phyloP scores from a whole-genome alignment of 2,888 invertebrate genomes.

The Slavum lentiscoides region DNA sequence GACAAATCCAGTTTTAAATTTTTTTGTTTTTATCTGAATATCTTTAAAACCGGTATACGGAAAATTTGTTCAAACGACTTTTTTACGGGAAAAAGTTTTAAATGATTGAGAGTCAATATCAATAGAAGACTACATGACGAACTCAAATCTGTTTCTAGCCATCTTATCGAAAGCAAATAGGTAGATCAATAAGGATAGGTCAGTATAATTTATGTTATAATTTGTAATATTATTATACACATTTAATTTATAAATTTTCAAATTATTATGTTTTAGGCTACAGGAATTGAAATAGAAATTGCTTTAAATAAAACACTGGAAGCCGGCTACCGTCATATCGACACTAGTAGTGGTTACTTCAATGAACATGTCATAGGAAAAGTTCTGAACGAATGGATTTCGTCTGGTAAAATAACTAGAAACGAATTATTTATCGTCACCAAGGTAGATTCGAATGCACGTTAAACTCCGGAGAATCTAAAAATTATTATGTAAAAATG shows the following conservation, averaged over 20 bases:
- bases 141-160: no score
- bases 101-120: no score
- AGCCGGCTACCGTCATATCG: constrained; percentile 76
- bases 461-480: constrained; percentile 57
- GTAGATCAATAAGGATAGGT: no score
- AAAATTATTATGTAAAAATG: constrained; percentile 64
- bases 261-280: constrained; percentile 54
- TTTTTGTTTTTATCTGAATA: no score
- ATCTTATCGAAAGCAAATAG: no score
- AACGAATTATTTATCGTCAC: constrained; percentile 62
- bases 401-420: constrained; percentile 69
- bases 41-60: no score
- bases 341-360: constrained; percentile 73
- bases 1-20: no score
- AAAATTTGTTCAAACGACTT: no score
- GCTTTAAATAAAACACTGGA: constrained; percentile 74
- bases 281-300: constrained; percentile 66
- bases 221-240: no score
- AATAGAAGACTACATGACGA: no score
- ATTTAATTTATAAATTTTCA: background rate
- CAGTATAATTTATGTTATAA: no score
- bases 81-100: no score
- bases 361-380: constrained; percentile 73
- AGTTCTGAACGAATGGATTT: constrained; percentile 68
- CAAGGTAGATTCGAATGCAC: background rate